These are phyloP conservation scores for Tiliacea aurago DNA, from an alignment of 2,888 invertebrate species.

Conservation along the genomic window DNA sequence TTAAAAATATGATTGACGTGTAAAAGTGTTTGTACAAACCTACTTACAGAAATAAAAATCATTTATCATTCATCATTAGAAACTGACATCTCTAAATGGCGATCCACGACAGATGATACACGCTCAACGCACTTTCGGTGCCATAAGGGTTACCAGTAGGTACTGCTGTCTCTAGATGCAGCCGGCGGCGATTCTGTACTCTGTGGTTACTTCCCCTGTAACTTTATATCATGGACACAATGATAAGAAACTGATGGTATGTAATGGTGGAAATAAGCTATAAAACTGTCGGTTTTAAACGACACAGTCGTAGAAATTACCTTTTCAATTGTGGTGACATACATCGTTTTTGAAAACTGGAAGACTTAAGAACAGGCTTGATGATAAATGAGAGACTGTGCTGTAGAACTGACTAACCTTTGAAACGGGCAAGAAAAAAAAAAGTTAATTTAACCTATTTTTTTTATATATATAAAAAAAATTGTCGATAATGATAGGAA, in stretches of 20 bases:
- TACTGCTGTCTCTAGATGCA: neutral
- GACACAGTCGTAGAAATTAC: neutral
- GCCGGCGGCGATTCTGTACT: neutral
- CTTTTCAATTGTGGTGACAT: conserved; percentile 10
- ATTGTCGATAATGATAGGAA: too few relatives aligned
- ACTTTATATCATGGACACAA: conserved; percentile 40
- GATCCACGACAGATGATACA: neutral
- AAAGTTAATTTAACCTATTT: too few relatives aligned
- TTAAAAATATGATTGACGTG: too few relatives aligned
- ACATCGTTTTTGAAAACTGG: neutral
- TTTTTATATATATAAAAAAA: too few relatives aligned
- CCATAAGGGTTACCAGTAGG: too few relatives aligned
- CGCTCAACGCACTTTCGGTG: neutral
- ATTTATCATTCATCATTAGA: too few relatives aligned
- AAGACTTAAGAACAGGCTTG: neutral
- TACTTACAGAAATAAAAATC: too few relatives aligned
- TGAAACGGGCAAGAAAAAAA: neutral
- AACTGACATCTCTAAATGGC: neutral
- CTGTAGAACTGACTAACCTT: neutral
- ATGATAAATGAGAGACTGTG: neutral
- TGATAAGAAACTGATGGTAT: conserved; percentile 17
- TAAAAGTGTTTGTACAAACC: too few relatives aligned
- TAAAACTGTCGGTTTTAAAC: conserved; percentile 14
- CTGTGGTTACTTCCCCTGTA: conserved; percentile 37
- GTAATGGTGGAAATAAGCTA: conserved; percentile 11